These are phyloP conservation scores for Ramphastos sulfuratus DNA, from an alignment of 2,113 vertebrate species.

Conservation along the genomic window DNA sequence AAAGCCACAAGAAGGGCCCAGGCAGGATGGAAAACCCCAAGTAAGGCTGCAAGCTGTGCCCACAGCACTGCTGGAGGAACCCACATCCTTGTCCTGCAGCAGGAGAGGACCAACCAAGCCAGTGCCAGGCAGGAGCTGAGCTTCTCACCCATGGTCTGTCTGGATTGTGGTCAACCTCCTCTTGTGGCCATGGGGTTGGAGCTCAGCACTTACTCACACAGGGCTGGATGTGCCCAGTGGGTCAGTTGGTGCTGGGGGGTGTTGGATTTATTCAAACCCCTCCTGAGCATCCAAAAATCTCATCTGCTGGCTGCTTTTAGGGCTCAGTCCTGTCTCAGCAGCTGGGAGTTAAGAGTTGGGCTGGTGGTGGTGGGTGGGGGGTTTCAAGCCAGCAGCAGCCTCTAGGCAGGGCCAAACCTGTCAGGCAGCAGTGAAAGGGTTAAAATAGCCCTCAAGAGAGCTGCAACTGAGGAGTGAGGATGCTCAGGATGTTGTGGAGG, in stretches of 20 bases:
- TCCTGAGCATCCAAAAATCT: not conserved
- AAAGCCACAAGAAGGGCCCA: not conserved
- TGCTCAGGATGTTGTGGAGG: not conserved
- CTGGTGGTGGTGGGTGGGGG: rapidly evolving
- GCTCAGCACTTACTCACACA: not conserved
- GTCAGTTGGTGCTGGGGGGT: rapidly evolving
- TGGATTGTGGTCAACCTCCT: not conserved
- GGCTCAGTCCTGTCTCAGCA: rapidly evolving
- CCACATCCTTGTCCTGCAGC: rapidly evolving
- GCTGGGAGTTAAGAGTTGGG: not conserved
- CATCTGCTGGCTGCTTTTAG: not conserved
- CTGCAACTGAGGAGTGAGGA: not conserved
- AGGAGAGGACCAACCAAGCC: not conserved
- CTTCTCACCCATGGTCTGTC: rapidly evolving
- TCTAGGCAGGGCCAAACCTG: not conserved
- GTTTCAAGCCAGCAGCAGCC: not conserved
- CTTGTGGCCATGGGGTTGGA: rapidly evolving
- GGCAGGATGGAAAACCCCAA: not conserved
- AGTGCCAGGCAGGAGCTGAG: rapidly evolving
- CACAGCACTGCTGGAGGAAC: not conserved
- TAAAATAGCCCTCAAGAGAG: not conserved
- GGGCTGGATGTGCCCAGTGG: rapidly evolving
- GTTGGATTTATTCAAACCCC: not conserved
- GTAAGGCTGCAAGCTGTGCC: not conserved
- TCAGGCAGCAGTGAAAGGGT: not conserved